Evolutionary conservation across 2,888 invertebrate genomes (phyloP).

Genomic region (Andricus curvator): DNA sequence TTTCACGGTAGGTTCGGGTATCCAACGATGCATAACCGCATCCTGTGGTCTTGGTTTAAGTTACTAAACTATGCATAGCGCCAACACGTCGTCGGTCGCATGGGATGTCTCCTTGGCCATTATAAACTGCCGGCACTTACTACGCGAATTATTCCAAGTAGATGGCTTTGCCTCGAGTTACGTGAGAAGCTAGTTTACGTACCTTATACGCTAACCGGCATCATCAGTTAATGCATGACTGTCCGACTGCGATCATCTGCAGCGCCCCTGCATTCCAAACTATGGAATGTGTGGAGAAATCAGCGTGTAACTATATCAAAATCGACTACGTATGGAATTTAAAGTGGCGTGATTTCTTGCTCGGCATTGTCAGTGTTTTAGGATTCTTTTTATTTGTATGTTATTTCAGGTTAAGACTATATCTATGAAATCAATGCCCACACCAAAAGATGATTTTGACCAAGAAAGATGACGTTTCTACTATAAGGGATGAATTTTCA

Average conservation of each 20-base stretch:
- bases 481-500: no score
- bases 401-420: no score
- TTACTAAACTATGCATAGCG: constrained; percentile 57
- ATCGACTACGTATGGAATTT: no score
- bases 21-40: constrained; percentile 39
- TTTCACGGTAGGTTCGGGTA: constrained; percentile 15
- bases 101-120: constrained; percentile 61
- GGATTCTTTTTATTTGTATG: no score
- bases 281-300: no score
- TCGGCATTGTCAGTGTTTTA: no score
- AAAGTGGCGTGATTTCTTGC: no score
- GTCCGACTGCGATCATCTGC: neutral
- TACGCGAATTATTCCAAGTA: constrained; percentile 72
- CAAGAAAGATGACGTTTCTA: no score
- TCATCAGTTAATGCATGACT: constrained; percentile 47
- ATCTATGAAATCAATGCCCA: no score
- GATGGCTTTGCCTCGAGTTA: constrained; percentile 56
- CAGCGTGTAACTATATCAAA: no score
- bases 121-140: constrained; percentile 70
- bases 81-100: constrained; percentile 50
- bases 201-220: constrained; percentile 43
- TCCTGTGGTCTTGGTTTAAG: constrained; percentile 62
- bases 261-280: no score
- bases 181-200: constrained; percentile 54
- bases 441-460: no score